These are phyloP conservation scores for Synanthedon tipuliformis DNA, from an alignment of 2,888 invertebrate genomes.

Conservation along the genomic window DNA sequence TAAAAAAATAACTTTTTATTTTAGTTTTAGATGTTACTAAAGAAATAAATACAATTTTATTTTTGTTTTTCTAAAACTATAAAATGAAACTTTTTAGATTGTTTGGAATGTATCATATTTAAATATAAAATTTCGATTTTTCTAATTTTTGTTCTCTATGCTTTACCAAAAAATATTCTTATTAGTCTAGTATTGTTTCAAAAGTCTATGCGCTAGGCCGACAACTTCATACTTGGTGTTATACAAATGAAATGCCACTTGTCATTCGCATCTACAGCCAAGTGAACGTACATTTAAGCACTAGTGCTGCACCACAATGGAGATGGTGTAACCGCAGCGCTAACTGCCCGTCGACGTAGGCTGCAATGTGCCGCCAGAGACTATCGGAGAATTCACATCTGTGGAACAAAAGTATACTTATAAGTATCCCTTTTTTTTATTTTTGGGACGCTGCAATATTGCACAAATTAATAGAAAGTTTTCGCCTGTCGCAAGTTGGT, in stretches of 20 bases:
- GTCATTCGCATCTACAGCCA: not conserved
- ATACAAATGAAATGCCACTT: not conserved
- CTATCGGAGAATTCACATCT: slow-evolving; percentile 61
- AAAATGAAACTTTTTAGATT: too few species aligned
- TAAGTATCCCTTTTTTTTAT: too few species aligned
- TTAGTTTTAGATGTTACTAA: too few species aligned
- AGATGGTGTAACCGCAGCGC: slow-evolving; percentile 53
- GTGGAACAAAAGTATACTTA: slow-evolving; percentile 7
- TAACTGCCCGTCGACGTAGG: slow-evolving; percentile 67
- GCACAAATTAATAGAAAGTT: too few species aligned
- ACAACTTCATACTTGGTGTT: not conserved
- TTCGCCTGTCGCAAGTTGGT: too few species aligned
- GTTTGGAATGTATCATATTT: too few species aligned
- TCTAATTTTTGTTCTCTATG: not conserved
- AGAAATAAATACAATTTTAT: too few species aligned
- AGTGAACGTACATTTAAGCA: not conserved
- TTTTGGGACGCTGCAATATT: too few species aligned
- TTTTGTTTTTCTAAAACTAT: too few species aligned
- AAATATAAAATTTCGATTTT: too few species aligned
- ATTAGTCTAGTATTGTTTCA: not conserved
- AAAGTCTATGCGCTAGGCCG: not conserved
- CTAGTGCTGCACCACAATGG: slow-evolving; percentile 45
- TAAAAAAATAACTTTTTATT: too few species aligned
- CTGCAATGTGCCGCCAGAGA: slow-evolving; percentile 44
- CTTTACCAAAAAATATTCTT: not conserved